These are phyloP conservation scores for Otolemur crassicaudatus DNA, from an alignment of 2,797 vertebrate genomes.

Conservation along the genomic window DNA sequence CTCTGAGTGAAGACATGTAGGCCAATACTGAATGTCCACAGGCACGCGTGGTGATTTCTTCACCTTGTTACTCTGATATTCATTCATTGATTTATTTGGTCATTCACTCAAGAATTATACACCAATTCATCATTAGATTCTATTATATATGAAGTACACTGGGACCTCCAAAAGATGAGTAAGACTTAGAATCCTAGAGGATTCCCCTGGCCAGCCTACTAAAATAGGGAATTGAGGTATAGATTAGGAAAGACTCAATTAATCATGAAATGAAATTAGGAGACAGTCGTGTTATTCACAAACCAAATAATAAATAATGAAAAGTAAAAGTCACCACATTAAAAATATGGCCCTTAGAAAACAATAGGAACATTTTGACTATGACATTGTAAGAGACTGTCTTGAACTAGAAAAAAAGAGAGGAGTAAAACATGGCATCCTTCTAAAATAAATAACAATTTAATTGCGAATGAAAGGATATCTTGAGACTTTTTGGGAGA, in stretches of 20 bases:
- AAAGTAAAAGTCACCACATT: conserved; percentile 19
- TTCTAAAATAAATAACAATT: conserved; percentile 56
- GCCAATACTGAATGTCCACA: neutral
- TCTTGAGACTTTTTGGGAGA: neutral
- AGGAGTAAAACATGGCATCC: neutral
- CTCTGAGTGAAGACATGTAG: neutral
- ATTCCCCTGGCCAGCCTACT: neutral
- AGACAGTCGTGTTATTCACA: neutral
- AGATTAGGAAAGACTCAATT: neutral
- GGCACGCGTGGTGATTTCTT: neutral
- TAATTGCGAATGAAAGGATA: conserved; percentile 18
- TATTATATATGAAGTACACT: neutral
- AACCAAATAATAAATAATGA: neutral
- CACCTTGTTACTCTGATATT: neutral
- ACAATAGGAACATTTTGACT: neutral
- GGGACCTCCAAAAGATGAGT: neutral
- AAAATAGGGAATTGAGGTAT: neutral
- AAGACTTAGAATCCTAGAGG: neutral
- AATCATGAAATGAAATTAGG: conserved; percentile 21
- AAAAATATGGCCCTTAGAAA: conserved; percentile 33
- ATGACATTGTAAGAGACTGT: neutral
- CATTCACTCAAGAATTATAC: neutral
- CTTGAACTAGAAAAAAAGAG: conserved; percentile 43
- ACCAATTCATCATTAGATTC: neutral
- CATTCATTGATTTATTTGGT: neutral